These are phyloP conservation scores for Drosophila ustulata DNA, from an alignment of 2,888 invertebrate genomes.

Conservation along the genomic window DNA sequence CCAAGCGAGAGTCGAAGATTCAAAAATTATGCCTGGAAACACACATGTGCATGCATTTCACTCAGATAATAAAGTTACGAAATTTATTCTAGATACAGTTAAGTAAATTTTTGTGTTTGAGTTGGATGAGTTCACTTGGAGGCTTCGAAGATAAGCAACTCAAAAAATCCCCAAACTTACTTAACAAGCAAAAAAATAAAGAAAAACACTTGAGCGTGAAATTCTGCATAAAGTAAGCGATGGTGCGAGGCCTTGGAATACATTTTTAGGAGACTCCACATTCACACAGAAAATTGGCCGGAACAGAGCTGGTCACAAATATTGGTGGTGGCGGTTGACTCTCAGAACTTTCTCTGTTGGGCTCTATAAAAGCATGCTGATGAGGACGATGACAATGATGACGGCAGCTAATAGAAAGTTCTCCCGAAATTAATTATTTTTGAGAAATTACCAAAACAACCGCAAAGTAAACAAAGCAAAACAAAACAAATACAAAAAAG, in stretches of 20 bases:
- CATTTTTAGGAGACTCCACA: slow-evolving; percentile 38
- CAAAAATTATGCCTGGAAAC: slow-evolving; percentile 17
- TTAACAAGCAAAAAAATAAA: slow-evolving; percentile 11
- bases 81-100: slow-evolving; percentile 71
- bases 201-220: slow-evolving; percentile 55
- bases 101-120: slow-evolving; percentile 72
- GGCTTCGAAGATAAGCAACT: slow-evolving; percentile 36
- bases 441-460: slow-evolving; percentile 65
- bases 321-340: slow-evolving; percentile 12
- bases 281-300: slow-evolving; percentile 24
- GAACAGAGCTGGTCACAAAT: slow-evolving; percentile 19
- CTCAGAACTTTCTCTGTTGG: slow-evolving; percentile 67
- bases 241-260: slow-evolving; percentile 38
- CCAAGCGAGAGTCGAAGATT: slow-evolving; percentile 44
- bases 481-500: slow-evolving; percentile 32
- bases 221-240: slow-evolving; percentile 37
- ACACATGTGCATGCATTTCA: slow-evolving; percentile 11
- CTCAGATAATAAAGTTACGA: slow-evolving; percentile 37
- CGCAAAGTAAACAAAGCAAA: slow-evolving; percentile 37
- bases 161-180: slow-evolving; percentile 33
- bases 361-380: slow-evolving; percentile 68
- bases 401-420: slow-evolving; percentile 75
- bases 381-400: slow-evolving; percentile 62
- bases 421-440: slow-evolving; percentile 70
- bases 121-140: slow-evolving; percentile 48